Conservation (phyloP, 2,113 vertebrate genomes). For the Chaetodon trifascialis region DNA sequence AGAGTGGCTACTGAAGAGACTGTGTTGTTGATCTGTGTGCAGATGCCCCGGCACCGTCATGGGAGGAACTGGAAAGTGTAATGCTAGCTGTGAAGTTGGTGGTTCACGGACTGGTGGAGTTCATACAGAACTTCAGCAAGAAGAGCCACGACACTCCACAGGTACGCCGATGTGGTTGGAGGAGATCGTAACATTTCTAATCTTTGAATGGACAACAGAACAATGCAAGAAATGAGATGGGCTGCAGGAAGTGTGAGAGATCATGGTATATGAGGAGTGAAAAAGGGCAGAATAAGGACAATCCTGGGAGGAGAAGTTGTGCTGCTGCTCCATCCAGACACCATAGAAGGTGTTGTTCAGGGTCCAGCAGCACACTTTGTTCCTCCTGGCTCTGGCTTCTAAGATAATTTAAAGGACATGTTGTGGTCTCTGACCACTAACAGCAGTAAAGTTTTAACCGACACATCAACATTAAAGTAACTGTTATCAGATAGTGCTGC, state of each 20-base stretch:
- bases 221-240: not conserved
- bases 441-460: not conserved
- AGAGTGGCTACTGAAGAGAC: not conserved
- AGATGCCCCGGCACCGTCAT: constrained; percentile 93
- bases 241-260: not conserved
- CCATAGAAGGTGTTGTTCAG: not conserved
- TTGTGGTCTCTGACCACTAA: not conserved
- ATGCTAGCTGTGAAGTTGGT: constrained; percentile 96
- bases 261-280: not conserved
- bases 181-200: too few relatives aligned
- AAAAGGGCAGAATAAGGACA: constrained; percentile 6
- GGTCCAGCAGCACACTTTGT: not conserved
- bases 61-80: constrained; percentile 95
- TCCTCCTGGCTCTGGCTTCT: not conserved
- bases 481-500: not conserved
- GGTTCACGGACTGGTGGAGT: constrained; percentile 95
- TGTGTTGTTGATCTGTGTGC: constrained; percentile 49
- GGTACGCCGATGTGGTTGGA: constrained; percentile 76
- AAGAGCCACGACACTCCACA: constrained; percentile 95
- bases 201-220: not conserved
- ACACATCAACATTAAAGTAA: not conserved
- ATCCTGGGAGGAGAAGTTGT: not conserved
- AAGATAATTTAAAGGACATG: not conserved
- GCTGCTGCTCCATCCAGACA: not conserved
- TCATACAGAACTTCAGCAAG: constrained; percentile 97